Evolutionary conservation across 2,113 vertebrate species (phyloP), one percentile per base, ranked within the genome.

Genomic region (Corythoichthys haematopterus): DNA sequence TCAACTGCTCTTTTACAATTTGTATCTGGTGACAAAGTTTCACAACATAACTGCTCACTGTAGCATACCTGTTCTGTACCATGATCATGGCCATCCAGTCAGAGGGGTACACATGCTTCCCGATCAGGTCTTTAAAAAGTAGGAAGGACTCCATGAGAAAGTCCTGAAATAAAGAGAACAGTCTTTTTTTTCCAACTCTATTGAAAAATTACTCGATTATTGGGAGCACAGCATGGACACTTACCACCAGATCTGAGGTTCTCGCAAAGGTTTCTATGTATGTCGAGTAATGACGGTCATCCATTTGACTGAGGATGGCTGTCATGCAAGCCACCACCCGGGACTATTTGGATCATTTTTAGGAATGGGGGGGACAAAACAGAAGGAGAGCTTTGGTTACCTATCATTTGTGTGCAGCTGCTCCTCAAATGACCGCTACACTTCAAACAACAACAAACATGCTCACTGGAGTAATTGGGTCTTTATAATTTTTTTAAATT

Each of bases 81-180:
- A 99, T 97, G 84, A 97, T 98, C 96, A 99, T 99, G 7, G 95
- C 95, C 91, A 98, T 95, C 97, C 97, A 99, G 80, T 98, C 97
- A 0, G 90, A 92, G 1, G 95, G 95, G 66, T 98, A 99, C 71
- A 98, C 96, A 0, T 96, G 97, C 80, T 97, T 97, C 70, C 95
- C 94, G 58, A 98, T 99, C 65, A 97, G 93, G 68, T 98, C 96
- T 81, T 93, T 98, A 84, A 99, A 98, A 89, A 98, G 93, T 33
- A 98, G 90, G 87, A 98, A 98, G 0, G 96, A 95, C 85, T 98
- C 96, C 97, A 99, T 99, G 84, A 99, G 62, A 88, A 99, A 98
- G 88, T 98, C 95, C 97, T 99, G 75, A 74, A 87, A 9, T 52
- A 16, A 68, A 64, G 60, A 65, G 0, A 64, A 64, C n/a, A 33